phyloP scores from a whole-genome alignment of 1,140 invertebrate species.

The Drosophila kepulauana region DNA sequence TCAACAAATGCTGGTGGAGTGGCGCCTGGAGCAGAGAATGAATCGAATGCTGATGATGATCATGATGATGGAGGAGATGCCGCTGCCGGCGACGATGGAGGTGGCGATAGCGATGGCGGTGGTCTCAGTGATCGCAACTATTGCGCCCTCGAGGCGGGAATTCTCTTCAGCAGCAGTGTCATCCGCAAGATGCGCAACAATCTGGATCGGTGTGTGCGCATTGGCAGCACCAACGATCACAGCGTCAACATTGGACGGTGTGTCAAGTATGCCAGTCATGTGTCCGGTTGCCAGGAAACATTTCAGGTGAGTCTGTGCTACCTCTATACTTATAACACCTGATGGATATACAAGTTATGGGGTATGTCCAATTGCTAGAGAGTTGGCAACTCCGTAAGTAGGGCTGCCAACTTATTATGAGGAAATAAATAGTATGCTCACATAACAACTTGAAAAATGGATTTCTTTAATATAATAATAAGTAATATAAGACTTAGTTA shows the following conservation, averaged over 20 bases:
- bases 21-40: background rate
- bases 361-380: too few relatives aligned
- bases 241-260: conserved; percentile 94
- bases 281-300: conserved; percentile 86
- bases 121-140: conserved; percentile 76
- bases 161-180: conserved; percentile 91
- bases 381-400: too few relatives aligned
- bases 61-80: conserved; percentile 8
- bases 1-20: background rate
- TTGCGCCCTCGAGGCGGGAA: conserved; percentile 88
- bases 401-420: too few relatives aligned
- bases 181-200: conserved; percentile 89
- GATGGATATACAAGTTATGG: too few relatives aligned
- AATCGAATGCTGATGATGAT: background rate
- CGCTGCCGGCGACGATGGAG: conserved; percentile 6
- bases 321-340: too few relatives aligned
- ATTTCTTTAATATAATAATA: too few relatives aligned
- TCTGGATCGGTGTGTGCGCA: conserved; percentile 94
- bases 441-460: too few relatives aligned
- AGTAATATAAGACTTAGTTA: too few relatives aligned
- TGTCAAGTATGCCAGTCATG: conserved; percentile 89
- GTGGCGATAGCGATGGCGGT: conserved; percentile 6
- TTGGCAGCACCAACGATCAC: conserved; percentile 91
- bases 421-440: too few relatives aligned
- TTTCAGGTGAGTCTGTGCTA: conserved; percentile 85